Evolutionary conservation across 2,113 vertebrate genomes (phyloP).

Genomic region (Rhynchopsitta pachyrhyncha): DNA sequence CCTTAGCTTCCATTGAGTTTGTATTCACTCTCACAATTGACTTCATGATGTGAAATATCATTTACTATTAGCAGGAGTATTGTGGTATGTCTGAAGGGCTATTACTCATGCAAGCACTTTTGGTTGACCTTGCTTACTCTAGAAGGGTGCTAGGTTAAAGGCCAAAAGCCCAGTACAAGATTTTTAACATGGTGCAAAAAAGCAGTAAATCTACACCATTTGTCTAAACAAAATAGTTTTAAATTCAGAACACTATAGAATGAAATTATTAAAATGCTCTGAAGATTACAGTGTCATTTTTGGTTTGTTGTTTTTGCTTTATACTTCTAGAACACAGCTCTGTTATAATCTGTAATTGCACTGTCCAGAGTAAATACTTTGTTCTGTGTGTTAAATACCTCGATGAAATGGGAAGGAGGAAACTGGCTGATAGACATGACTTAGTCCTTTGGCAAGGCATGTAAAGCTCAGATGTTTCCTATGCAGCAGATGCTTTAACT

Average conservation of each 20-base stretch:
- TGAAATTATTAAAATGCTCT: not conserved
- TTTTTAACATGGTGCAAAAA: not conserved
- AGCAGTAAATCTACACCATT: not conserved
- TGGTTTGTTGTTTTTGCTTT: not conserved
- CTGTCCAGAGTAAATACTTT: not conserved
- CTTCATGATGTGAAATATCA: not conserved
- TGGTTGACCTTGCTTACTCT: not conserved
- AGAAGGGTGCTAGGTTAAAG: not conserved
- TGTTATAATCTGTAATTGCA: not conserved
- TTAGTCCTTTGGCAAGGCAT: not conserved
- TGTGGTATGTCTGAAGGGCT: not conserved
- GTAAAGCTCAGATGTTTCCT: not conserved
- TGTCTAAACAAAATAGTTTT: not conserved
- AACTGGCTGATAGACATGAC: not conserved
- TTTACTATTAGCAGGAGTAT: not conserved
- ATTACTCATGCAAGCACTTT: accelerated
- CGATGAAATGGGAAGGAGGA: not conserved
- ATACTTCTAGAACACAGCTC: not conserved
- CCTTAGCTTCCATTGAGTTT: not conserved
- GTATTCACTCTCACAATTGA: not conserved
- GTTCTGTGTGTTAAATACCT: not conserved
- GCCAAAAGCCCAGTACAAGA: not conserved
- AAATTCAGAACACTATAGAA: not conserved
- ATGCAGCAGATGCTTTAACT: not conserved
- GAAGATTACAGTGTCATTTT: not conserved